A percentile compares a stretch with the other conserved stretches of the same genome.
These are phyloP conservation scores for Phymatocera aterrima DNA, from an alignment of 2,888 invertebrate genomes.

Conservation along the genomic window DNA sequence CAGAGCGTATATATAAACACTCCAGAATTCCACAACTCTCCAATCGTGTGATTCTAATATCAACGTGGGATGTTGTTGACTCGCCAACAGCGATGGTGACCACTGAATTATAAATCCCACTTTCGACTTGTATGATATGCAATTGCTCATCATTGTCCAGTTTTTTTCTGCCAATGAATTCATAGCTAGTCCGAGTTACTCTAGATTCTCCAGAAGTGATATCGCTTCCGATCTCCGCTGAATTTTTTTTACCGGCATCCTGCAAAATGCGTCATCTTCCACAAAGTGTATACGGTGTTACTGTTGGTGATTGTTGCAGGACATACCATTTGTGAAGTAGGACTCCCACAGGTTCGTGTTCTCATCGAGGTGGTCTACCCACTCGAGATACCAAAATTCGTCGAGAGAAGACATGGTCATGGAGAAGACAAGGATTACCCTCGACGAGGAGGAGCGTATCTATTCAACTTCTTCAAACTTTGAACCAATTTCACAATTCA, in stretches of 20 bases:
- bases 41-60: conserved; percentile 7
- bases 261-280: too few relatives aligned
- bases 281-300: too few relatives aligned
- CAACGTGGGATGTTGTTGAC: not conserved
- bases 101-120: not conserved
- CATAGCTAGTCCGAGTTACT: too few relatives aligned
- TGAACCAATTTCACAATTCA: not conserved
- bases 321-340: too few relatives aligned
- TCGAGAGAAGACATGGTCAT: not conserved
- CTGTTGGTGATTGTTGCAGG: too few relatives aligned
- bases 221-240: too few relatives aligned
- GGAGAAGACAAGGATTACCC: not conserved
- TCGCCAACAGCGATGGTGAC: not conserved
- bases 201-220: too few relatives aligned
- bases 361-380: too few relatives aligned
- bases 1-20: not conserved
- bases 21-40: not conserved
- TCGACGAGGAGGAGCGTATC: not conserved
- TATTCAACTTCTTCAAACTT: not conserved
- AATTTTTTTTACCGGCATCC: too few relatives aligned
- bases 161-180: too few relatives aligned
- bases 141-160: too few relatives aligned
- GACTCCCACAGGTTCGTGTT: too few relatives aligned
- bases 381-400: conserved; percentile 27
- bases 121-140: not conserved